phyloP scores from a whole-genome alignment of 2,888 invertebrate genomes.

The Mythimna loreyi region DNA sequence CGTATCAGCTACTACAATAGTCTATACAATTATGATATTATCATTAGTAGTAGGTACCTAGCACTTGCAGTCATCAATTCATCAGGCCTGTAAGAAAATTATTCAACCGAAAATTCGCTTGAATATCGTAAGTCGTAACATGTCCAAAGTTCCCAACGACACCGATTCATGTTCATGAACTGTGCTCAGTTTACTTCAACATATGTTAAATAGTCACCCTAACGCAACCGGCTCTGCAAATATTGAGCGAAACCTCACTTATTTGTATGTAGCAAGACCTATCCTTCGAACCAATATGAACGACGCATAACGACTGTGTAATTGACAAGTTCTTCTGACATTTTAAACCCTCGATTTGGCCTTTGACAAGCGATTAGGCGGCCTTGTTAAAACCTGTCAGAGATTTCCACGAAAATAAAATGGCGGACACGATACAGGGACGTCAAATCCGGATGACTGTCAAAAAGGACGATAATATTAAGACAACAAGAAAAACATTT shows the following conservation, averaged over 20 bases:
- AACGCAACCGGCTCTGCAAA: constrained; percentile 62
- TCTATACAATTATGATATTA: background rate
- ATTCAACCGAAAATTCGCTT: constrained; percentile 8
- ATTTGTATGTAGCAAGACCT: constrained; percentile 54
- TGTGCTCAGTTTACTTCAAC: constrained; percentile 37
- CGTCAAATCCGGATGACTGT: constrained; percentile 32
- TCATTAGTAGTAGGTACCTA: too few species aligned
- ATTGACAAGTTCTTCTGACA: constrained; percentile 38
- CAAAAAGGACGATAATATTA: constrained; percentile 7
- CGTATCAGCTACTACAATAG: background rate
- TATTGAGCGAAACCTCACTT: constrained; percentile 37
- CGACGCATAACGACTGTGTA: constrained; percentile 35
- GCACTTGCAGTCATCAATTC: too few species aligned
- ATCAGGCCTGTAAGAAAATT: background rate
- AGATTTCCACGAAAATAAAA: constrained; percentile 35
- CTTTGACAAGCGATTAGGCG: constrained; percentile 16
- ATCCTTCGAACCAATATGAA: constrained; percentile 43
- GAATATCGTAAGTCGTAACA: background rate
- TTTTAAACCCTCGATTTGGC: constrained; percentile 23
- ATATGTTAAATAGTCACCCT: constrained; percentile 60
- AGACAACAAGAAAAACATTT: background rate
- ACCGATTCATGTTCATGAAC: constrained; percentile 36
- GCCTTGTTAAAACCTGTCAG: constrained; percentile 15
- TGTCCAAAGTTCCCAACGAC: constrained; percentile 21
- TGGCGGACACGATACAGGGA: background rate